Evolutionary conservation across 1,140 invertebrate species (phyloP), one percentile per base, ranked within the genome.

Genomic region (Streblospio benedicti): DNA sequence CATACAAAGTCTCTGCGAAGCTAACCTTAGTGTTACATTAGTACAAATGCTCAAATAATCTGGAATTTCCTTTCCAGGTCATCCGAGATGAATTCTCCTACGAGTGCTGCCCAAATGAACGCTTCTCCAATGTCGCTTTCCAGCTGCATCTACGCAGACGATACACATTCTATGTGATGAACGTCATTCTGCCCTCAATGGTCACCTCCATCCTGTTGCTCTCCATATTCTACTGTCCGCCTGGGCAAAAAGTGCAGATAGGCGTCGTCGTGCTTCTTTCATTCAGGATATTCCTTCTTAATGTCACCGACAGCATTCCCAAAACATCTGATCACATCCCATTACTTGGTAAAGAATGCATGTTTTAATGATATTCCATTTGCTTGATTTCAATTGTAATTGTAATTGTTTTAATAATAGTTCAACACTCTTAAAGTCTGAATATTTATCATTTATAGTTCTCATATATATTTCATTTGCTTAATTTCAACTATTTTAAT

Each of bases 251-350:
- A 35, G 61, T 63, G 23, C 61, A 63, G 51, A 63, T 63, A 33
- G 61, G 61, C 18, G 61, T 63, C 32, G 61, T 63, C 38, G 61
- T 63, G 2, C 57, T 63, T 4, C 61, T 63, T n/a, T 63, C 61
- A n/a, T 63, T 63, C 51, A 47, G 61, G 23, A 63, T 63, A 28
- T 57, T 63, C 20, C 43, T 63, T 14, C 51, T 63, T 27, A 63
- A 63, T 27, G 61, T 63, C 56, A 63, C 61, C 9, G 61, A 63
- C 51, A 63, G 57, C 61, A 63, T 63, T 23, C 61, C 61, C 14
- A 63, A 63, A 35, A 63, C 61, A 53, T 63, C 61, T n/a, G 61
- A 63, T 20, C 56, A 63, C 51, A 63, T 63, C 23, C 61, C 61
- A 16, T n/a, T 63, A 12, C 57, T 63, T 6, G 61, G 61, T 63